A percentile compares a stretch with the other conserved stretches of the same genome.
These are phyloP conservation scores for Trissolcus brochymenae DNA, from an alignment of 2,888 invertebrate species.

Conservation along the genomic window DNA sequence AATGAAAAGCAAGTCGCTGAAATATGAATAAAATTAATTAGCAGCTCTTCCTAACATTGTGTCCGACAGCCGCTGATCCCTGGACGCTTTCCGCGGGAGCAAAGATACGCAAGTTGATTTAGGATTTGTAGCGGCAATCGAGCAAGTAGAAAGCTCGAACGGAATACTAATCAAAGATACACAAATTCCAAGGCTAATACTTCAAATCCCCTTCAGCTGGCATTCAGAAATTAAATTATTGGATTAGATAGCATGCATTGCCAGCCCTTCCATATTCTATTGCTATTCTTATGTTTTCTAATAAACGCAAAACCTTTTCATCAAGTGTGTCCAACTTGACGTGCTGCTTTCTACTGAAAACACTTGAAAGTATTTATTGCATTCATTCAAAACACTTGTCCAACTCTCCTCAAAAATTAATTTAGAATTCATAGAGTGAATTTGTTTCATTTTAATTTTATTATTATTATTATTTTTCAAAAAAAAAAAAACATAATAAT, in stretches of 20 bases:
- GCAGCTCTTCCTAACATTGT: conserved; percentile 45
- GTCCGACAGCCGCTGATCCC: conserved; percentile 56
- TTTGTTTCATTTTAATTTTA: conserved; percentile 1
- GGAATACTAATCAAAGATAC: conserved; percentile 77
- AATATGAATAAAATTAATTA: conserved; percentile 56
- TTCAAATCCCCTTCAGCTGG: conserved; percentile 76
- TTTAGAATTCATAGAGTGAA: too few relatives aligned
- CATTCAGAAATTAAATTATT: conserved; percentile 76
- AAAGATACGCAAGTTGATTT: conserved; percentile 72
- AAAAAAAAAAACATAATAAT: too few relatives aligned
- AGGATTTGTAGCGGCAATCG: conserved; percentile 74
- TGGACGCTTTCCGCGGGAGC: conserved; percentile 55
- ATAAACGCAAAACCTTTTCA: conserved; percentile 4
- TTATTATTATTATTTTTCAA: too few relatives aligned
- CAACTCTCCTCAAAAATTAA: too few relatives aligned
- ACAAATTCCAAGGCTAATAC: conserved; percentile 76
- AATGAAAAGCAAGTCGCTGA: conserved; percentile 43
- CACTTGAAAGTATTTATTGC: too few relatives aligned
- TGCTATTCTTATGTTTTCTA: conserved; percentile 30
- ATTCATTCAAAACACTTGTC: too few relatives aligned
- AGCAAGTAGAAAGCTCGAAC: conserved; percentile 68
- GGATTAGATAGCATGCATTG: conserved; percentile 72
- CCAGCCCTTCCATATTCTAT: conserved; percentile 63
- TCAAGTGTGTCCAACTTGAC: conserved; percentile 16
- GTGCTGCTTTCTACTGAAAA: conserved; percentile 18